Base-by-base conservation (phyloP, 2,797 vertebrate species). In the Discoglossus pictus region DNA sequence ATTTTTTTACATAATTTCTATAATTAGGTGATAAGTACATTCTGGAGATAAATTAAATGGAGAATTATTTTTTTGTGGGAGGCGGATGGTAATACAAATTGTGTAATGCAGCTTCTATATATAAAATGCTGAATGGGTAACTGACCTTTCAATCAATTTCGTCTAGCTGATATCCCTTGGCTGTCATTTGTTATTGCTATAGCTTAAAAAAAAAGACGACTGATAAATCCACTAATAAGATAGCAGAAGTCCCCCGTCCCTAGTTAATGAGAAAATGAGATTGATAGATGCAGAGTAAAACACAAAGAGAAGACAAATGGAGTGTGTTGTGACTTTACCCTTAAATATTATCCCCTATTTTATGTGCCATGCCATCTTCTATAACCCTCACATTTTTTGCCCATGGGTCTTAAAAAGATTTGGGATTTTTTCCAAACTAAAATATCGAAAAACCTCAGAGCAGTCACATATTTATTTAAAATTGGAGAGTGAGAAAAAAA, bases 171-270 rank as follows among this genome's bases (percentile, higher is more conserved):
- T 25, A 48, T 48, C 21, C 21, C 20, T 24, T 48, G 20, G 20
- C 21, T 48, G 20, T 48, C 20, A 48, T 48, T 24, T 25, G 21
- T 48, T 48, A 48, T 48, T 48, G 46, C 46, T 24, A 1, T 48
- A 21, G 11, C 21, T 48, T 48, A 24, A 24, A 24, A 48, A 48
- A 23, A 21, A 13, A 12, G 21, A n/a, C n/a, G n/a, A 25, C 23
- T 25, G 17, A 48, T 24, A 48, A 48, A 48, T 48, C 46, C 17
- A 25, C 46, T 48, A 48, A 48, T 48, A 48, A 24, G 21, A 48
- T 11, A 48, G 16, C 7, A 10, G 18, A 2, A 24, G 3, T 13
- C 13, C 74, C 69, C 63, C 72, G 61, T 50, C 64, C 21, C 20
- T 21, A 13, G 11, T 48, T 24, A 48, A 48, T 48, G 46, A 48